Evolutionary conservation across 2,888 invertebrate genomes (phyloP).

Genomic region (Boloria euphrosyne): DNA sequence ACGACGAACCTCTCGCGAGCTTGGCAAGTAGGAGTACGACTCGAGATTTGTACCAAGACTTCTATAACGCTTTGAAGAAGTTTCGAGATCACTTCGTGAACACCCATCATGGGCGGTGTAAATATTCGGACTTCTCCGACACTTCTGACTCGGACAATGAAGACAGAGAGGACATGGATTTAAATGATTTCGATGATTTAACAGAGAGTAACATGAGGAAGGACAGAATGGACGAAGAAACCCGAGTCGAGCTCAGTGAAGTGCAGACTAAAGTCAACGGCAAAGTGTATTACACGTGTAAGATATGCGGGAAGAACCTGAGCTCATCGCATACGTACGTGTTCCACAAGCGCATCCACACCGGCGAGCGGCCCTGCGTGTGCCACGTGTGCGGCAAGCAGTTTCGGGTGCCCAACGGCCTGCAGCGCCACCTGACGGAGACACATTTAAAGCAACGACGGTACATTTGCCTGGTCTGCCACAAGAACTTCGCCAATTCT

Average conservation of each 20-base stretch:
- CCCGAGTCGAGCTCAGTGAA: constrained; percentile 57
- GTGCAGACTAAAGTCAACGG: constrained; percentile 72
- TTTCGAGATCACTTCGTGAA: constrained; percentile 61
- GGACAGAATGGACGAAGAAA: constrained; percentile 60
- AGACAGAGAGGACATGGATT: constrained; percentile 33
- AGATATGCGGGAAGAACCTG: constrained; percentile 81
- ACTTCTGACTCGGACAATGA: constrained; percentile 50
- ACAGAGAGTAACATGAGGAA: constrained; percentile 63
- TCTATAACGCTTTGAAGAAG: constrained; percentile 60
- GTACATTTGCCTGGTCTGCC: constrained; percentile 80
- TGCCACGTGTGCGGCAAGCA: constrained; percentile 86
- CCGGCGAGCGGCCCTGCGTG: constrained; percentile 85
- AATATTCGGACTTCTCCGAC: constrained; percentile 52
- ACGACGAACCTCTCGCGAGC: constrained; percentile 56
- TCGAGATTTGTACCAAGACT: constrained; percentile 49
- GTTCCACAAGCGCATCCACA: constrained; percentile 85
- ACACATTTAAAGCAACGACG: constrained; percentile 84
- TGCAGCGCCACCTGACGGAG: constrained; percentile 83
- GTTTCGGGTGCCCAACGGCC: constrained; percentile 85
- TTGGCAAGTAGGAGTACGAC: constrained; percentile 47
- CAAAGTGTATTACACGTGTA: constrained; percentile 80
- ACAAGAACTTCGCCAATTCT: constrained; percentile 82
- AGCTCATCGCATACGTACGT: constrained; percentile 84
- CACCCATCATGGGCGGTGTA: constrained; percentile 44
- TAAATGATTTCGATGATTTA: constrained; percentile 63